These are phyloP conservation scores for Nezara viridula DNA, from an alignment of 2,888 invertebrate species.

Conservation along the genomic window DNA sequence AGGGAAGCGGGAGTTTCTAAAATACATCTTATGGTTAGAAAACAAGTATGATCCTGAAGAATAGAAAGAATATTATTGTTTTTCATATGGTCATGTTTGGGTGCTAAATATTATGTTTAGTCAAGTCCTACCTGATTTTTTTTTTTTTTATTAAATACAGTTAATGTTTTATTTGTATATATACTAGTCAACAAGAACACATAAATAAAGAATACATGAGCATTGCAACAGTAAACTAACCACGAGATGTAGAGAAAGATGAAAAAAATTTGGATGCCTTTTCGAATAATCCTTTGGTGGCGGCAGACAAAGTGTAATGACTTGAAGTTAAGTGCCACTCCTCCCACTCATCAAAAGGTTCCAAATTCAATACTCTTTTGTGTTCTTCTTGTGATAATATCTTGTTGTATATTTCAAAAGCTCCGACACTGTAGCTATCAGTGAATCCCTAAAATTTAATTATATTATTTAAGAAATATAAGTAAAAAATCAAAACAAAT, in stretches of 20 bases:
- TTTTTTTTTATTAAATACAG: too few relatives aligned
- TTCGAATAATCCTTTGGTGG: constrained; percentile 28
- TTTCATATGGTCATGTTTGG: too few relatives aligned
- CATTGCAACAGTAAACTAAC: background rate
- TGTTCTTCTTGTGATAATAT: constrained; percentile 67
- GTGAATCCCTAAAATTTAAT: constrained; percentile 65
- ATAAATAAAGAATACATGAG: background rate
- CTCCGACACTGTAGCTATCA: constrained; percentile 62
- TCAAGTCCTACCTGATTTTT: too few relatives aligned
- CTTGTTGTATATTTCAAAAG: constrained; percentile 68
- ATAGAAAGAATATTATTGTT: too few relatives aligned
- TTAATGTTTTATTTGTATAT: too few relatives aligned
- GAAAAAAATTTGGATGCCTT: background rate
- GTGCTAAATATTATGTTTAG: too few relatives aligned
- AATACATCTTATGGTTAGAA: too few relatives aligned
- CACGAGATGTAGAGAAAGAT: background rate
- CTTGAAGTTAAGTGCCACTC: constrained; percentile 71
- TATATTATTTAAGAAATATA: background rate
- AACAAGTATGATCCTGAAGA: too few relatives aligned
- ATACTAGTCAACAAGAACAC: too few relatives aligned
- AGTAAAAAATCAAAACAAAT: too few relatives aligned
- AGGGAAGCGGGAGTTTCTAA: too few relatives aligned
- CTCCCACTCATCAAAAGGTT: constrained; percentile 72
- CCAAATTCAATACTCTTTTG: constrained; percentile 68
- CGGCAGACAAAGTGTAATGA: constrained; percentile 70